phyloP scores from a whole-genome alignment of 2,888 invertebrate species.

The Strigamia crassipes region DNA sequence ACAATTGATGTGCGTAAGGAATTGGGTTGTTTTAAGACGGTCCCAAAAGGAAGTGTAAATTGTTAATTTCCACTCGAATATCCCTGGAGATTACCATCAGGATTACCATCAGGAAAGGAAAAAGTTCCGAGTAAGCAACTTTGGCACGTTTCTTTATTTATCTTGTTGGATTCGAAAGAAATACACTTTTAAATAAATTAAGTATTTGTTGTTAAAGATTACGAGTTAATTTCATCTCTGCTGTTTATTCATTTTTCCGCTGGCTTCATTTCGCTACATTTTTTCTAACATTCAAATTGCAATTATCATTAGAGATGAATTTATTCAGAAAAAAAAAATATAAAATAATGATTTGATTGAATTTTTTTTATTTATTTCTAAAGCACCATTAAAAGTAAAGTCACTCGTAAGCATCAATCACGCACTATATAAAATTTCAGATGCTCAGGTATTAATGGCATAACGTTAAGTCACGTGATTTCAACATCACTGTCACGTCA shows the following conservation, averaged over 20 bases:
- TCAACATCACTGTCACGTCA: neutral
- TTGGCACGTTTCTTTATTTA: neutral
- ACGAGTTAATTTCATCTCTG: no score
- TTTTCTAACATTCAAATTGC: no score
- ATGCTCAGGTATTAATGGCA: neutral
- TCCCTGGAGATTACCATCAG: neutral
- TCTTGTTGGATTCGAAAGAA: neutral
- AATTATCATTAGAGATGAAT: no score
- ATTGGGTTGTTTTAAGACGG: no score
- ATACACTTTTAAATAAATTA: no score
- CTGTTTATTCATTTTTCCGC: no score
- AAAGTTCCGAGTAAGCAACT: neutral
- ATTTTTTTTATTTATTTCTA: neutral
- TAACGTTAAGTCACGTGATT: neutral
- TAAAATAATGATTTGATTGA: neutral
- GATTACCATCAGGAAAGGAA: neutral
- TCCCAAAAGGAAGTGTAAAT: conserved; percentile 8
- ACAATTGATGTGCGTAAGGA: neutral
- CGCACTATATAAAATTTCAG: neutral
- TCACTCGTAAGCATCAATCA: neutral
- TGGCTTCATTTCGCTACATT: no score
- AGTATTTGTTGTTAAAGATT: no score
- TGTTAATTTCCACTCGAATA: neutral
- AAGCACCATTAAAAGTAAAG: neutral
- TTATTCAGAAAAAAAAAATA: neutral